Evolutionary conservation across 1,140 invertebrate species (phyloP), one percentile per base, ranked within the genome.

Genomic region (Drosophila kurseongensis): DNA sequence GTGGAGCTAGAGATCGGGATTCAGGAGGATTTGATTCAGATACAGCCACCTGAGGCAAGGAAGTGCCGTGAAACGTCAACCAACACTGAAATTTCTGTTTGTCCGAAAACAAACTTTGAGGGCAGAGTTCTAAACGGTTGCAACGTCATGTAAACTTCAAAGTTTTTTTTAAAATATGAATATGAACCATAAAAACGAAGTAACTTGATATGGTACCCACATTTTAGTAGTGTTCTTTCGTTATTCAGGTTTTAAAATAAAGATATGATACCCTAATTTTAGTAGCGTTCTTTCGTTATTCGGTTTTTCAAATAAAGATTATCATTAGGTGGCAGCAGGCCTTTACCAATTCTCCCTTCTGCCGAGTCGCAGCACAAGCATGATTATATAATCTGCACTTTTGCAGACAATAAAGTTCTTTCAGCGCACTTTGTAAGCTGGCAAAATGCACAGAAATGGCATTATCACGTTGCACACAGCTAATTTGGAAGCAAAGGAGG

Each of bases 321-420:
- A 56, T 29, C 54, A 48, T 38, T 48, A 38, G 27, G 14, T 38
- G 38, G 35, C 27, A 36, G 44, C 27, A 42, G 63, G 61, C 54
- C 63, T 32, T 27, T 13, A 9, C 35, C 12, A 60, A 35, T 57
- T 40, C 38, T 41, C 23, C 18, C 14, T 45, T 66, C 16, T 38
- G 38, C 66, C 61, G 36, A 18, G 40, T 56, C 14, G 13, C 27
- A 44, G 56, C 65, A 51, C 56, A 52, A 52, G 51, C 55, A 60
- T 72, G 75, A 82, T 85, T 86, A 72, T 56, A 78, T 85, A 86
- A 85, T 85, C 82, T 86, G 67, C 69, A 54, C 75, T 82, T 78
- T 82, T 85, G 82, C 82, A 82, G 82, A 88, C 83, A 86, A 85
- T 86, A 85, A 85, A 85, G 60, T 85, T 86, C 61, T 76, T 74